Evolutionary conservation across 37 sponge, comb jelly and placozoan genomes (phyloP).

Genomic region (Oopsacas minuta): DNA sequence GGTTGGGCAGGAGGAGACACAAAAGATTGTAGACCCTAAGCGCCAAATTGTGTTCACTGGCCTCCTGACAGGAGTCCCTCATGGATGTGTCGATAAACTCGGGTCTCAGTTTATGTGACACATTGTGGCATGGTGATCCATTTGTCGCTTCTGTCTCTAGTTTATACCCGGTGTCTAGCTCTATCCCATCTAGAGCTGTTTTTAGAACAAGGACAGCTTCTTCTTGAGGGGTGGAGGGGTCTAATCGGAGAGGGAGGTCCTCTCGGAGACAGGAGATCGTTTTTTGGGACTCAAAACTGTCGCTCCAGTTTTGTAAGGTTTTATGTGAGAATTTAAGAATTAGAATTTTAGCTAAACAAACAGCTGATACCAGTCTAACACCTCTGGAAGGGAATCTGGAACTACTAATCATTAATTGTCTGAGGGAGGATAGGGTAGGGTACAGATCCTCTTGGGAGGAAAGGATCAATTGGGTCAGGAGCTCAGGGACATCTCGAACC

Average conservation of each 20-base stretch:
- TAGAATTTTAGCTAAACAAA: not conserved
- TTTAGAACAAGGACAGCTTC: not conserved
- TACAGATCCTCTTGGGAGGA: not conserved
- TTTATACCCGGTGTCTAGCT: not conserved
- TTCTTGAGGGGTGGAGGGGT: not conserved
- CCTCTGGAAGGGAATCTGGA: not conserved
- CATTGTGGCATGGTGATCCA: not conserved
- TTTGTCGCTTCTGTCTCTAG: not conserved
- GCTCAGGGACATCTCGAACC: not conserved
- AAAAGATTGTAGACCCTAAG: not conserved
- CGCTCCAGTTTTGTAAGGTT: not conserved
- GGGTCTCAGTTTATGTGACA: not conserved
- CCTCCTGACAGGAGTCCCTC: not conserved
- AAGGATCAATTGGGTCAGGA: not conserved
- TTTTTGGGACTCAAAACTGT: not conserved
- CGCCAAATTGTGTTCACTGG: not conserved
- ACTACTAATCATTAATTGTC: not conserved
- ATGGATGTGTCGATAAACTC: not conserved
- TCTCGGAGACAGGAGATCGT: not conserved
- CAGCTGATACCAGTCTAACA: not conserved
- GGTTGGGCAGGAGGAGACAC: not conserved
- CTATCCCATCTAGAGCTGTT: not conserved
- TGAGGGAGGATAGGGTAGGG: not conserved
- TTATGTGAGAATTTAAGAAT: not conserved
- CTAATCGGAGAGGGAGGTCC: not conserved